These are phyloP conservation scores for Drosophila funebris DNA, from an alignment of 1,140 invertebrate genomes.

Conservation along the genomic window DNA sequence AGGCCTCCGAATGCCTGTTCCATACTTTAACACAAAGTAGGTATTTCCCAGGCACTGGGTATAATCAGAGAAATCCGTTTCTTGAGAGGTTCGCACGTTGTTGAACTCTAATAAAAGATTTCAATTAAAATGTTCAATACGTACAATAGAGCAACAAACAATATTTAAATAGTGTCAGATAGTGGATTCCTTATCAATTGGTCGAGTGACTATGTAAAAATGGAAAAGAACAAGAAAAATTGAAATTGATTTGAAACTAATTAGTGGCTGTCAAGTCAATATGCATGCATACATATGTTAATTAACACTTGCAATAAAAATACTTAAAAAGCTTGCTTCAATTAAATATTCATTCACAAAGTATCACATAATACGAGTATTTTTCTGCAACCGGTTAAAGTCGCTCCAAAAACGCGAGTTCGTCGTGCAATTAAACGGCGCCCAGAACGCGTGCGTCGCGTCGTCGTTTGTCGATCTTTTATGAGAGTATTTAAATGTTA, in stretches of 20 bases:
- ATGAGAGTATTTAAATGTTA: constrained; percentile 60
- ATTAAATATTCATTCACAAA: constrained; percentile 58
- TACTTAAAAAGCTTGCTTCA: constrained; percentile 41
- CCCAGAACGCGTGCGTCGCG: constrained; percentile 47
- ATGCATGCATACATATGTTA: constrained; percentile 48
- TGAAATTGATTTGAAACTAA: constrained; percentile 62
- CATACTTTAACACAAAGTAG: too few species aligned
- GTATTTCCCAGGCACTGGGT: too few species aligned
- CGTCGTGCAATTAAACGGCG: constrained; percentile 64
- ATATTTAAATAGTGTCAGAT: background rate
- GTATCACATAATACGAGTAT: constrained; percentile 20
- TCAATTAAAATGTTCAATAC: background rate
- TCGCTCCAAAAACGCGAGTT: constrained; percentile 42
- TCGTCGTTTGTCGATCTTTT: constrained; percentile 37
- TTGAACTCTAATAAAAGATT: background rate
- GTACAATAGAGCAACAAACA: background rate
- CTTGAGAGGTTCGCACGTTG: background rate
- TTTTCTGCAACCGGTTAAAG: constrained; percentile 58
- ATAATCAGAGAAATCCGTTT: background rate
- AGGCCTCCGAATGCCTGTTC: too few species aligned
- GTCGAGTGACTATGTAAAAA: background rate
- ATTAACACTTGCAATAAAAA: constrained; percentile 58
- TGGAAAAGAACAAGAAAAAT: constrained; percentile 2
- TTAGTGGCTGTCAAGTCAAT: constrained; percentile 37
- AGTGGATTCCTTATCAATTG: constrained; percentile 42